Evolutionary conservation across 92 coral and sea anemone species (phyloP).

Genomic region (Zoanthus gigantus): DNA sequence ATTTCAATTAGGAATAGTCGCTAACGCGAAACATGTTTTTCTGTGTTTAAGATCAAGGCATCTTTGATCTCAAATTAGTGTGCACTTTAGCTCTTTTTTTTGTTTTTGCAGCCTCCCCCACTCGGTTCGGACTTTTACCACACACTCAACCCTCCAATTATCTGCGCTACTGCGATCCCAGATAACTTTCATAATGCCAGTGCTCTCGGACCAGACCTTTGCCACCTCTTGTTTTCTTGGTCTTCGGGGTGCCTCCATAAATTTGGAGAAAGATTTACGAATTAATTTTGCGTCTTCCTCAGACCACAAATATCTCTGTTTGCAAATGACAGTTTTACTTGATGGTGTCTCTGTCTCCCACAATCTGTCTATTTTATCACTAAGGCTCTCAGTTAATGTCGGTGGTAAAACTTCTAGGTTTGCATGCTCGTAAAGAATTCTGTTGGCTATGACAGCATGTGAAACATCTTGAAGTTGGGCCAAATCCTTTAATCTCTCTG

Average conservation of each 20-base stretch:
- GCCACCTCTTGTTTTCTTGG: neutral
- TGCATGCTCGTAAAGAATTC: neutral
- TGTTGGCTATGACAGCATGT: neutral
- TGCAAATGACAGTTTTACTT: neutral
- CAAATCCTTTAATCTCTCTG: neutral
- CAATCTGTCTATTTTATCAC: neutral
- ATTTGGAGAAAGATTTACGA: neutral
- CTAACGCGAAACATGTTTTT: neutral
- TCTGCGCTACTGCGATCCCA: neutral
- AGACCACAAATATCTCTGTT: neutral
- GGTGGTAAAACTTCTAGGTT: neutral
- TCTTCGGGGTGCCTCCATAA: neutral
- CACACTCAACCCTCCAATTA: neutral
- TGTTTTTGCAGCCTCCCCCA: slow-evolving; percentile 10
- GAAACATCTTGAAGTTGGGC: neutral
- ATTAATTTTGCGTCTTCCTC: neutral
- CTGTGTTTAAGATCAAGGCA: too few species aligned
- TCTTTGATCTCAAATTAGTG: neutral
- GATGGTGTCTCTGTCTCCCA: neutral
- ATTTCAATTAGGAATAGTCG: neutral
- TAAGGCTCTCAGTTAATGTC: too few species aligned
- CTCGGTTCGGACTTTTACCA: slow-evolving; percentile 2
- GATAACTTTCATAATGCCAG: neutral
- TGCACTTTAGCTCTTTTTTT: neutral
- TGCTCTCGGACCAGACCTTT: neutral